phyloP scores from a whole-genome alignment of 37 sponge, comb jelly and placozoan species.

The Chondrilla cf. caribensis region DNA sequence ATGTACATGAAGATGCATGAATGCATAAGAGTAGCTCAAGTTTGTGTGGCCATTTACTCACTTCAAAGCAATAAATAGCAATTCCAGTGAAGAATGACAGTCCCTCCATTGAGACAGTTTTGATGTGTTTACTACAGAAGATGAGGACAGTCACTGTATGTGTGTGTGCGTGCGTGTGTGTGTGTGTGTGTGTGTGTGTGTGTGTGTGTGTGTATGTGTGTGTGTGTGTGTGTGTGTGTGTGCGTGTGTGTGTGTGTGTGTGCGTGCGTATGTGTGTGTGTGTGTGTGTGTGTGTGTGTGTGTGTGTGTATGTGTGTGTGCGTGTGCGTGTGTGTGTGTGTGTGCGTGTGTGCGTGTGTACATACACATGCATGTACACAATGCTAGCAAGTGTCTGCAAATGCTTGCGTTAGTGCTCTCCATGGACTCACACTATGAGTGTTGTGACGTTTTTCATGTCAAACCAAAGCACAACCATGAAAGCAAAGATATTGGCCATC shows the following conservation, averaged over 20 bases:
- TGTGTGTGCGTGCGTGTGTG: too few relatives aligned
- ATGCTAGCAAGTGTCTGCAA: neutral
- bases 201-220: too few relatives aligned
- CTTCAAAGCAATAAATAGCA: constrained; percentile 16
- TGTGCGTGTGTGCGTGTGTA: constrained; percentile 38
- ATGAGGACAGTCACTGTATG: neutral
- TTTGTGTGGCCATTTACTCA: too few relatives aligned
- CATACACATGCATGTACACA: neutral
- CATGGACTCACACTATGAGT: neutral
- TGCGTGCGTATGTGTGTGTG: too few relatives aligned
- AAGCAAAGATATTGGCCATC: constrained; percentile 90
- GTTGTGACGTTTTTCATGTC: constrained; percentile 73
- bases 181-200: too few relatives aligned
- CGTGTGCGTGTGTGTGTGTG: too few relatives aligned
- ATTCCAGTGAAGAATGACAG: constrained; percentile 90
- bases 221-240: too few relatives aligned
- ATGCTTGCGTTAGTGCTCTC: neutral
- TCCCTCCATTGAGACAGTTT: constrained; percentile 50
- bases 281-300: too few relatives aligned
- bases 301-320: too few relatives aligned
- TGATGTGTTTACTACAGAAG: constrained; percentile 33
- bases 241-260: too few relatives aligned
- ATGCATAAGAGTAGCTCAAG: too few relatives aligned
- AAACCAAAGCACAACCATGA: constrained; percentile 87
- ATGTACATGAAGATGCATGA: too few relatives aligned